Percentiles rank a stretch among this genome's conserved stretches.
phyloP scores from a whole-genome alignment of 2,888 invertebrate species.

The Thereva unica region DNA sequence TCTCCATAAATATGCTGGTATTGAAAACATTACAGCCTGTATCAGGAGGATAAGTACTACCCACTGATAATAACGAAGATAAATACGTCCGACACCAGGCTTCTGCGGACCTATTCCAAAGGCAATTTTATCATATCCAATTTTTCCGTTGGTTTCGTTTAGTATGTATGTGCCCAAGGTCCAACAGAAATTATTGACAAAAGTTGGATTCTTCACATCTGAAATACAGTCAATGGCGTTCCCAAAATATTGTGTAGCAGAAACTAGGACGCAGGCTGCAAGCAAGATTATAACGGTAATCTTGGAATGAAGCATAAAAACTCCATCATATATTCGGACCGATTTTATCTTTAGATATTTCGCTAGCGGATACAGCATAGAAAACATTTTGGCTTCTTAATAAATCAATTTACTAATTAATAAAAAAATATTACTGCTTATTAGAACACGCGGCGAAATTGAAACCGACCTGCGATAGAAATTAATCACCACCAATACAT shows the following conservation, averaged over 20 bases:
- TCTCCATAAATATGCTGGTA: slow-evolving; percentile 56
- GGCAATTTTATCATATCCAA: slow-evolving; percentile 56
- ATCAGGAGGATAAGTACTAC: slow-evolving; percentile 52
- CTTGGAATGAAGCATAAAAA: slow-evolving; percentile 76
- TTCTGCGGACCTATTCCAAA: slow-evolving; percentile 54
- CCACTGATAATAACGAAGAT: slow-evolving; percentile 57
- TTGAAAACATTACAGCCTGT: slow-evolving; percentile 52
- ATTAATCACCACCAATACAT: too few species aligned
- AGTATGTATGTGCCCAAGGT: slow-evolving; percentile 73
- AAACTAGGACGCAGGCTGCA: slow-evolving; percentile 73
- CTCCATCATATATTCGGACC: slow-evolving; percentile 74
- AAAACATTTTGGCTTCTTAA: slow-evolving; percentile 60
- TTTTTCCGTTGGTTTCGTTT: slow-evolving; percentile 32
- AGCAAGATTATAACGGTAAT: slow-evolving; percentile 73
- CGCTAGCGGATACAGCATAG: slow-evolving; percentile 67
- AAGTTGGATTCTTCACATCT: slow-evolving; percentile 62
- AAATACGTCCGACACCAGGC: slow-evolving; percentile 48
- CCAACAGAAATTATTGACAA: slow-evolving; percentile 79
- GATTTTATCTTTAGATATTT: slow-evolving; percentile 66
- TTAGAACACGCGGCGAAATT: too few species aligned
- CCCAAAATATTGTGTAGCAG: slow-evolving; percentile 83
- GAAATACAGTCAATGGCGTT: slow-evolving; percentile 78
- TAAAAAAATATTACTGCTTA: too few species aligned
- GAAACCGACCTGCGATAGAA: too few species aligned
- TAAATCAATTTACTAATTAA: too few species aligned